Evolutionary conservation across 1,140 invertebrate genomes (phyloP).

Genomic region (Condylostylus longicornis): DNA sequence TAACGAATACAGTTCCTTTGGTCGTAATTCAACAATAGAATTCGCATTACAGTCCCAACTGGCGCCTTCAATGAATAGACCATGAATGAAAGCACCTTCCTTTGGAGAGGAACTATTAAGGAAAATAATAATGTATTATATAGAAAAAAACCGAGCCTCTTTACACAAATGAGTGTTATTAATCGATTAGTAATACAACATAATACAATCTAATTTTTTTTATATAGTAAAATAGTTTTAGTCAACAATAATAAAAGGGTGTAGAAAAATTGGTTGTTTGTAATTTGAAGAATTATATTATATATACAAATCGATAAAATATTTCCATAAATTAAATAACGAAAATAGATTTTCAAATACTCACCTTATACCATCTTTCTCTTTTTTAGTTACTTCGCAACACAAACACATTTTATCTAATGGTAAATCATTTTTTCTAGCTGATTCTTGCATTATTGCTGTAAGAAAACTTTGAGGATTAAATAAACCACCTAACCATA

Average conservation of each 20-base stretch:
- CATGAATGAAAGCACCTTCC: conserved; percentile 83
- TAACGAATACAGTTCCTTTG: conserved; percentile 79
- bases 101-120: conserved; percentile 66
- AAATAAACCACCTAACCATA: conserved; percentile 91
- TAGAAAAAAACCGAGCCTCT: too few relatives aligned
- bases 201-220: too few relatives aligned
- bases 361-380: conserved; percentile 66
- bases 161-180: too few relatives aligned
- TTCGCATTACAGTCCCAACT: conserved; percentile 72
- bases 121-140: conserved; percentile 7
- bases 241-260: not conserved
- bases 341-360: too few relatives aligned
- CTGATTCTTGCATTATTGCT: conserved; percentile 94
- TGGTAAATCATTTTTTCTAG: conserved; percentile 90
- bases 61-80: conserved; percentile 89
- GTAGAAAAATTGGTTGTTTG: not conserved
- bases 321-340: too few relatives aligned
- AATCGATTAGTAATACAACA: too few relatives aligned
- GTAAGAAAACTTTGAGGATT: conserved; percentile 95
- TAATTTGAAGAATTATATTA: not conserved
- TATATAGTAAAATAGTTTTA: not conserved
- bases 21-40: conserved; percentile 62
- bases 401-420: conserved; percentile 91
- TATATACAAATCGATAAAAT: not conserved
- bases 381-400: conserved; percentile 91